Percentiles rank a stretch among this genome's conserved stretches.
Conservation (phyloP, 2,797 vertebrate genomes). For the Leptatherina wallacei region DNA sequence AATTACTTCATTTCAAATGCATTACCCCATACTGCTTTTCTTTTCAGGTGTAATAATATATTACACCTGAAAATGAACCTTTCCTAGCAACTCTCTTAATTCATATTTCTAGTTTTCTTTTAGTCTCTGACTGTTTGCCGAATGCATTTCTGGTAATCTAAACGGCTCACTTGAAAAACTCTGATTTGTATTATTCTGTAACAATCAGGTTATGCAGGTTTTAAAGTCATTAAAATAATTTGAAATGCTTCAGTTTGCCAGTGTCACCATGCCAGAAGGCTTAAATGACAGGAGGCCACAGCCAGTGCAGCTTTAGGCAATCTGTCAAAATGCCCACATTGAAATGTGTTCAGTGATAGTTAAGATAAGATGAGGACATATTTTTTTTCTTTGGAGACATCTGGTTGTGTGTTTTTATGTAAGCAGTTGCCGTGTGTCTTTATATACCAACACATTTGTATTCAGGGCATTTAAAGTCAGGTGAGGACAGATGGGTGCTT, state of each 20-base stretch:
- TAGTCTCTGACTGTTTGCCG: not conserved
- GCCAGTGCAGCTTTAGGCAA: not conserved
- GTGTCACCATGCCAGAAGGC: slow-evolving; percentile 23
- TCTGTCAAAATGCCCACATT: slow-evolving; percentile 31
- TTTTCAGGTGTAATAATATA: slow-evolving; percentile 2
- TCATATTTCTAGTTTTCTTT: no score
- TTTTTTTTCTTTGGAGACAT: not conserved
- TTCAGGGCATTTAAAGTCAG: slow-evolving; percentile 31
- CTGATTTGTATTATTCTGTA: slow-evolving; percentile 3
- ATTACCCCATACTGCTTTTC: slow-evolving; percentile 5
- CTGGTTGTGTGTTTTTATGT: not conserved
- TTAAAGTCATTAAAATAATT: slow-evolving; percentile 29
- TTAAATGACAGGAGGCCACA: slow-evolving; percentile 2
- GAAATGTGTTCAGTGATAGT: slow-evolving; percentile 21
- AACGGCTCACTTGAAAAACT: not conserved
- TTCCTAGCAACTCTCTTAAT: not conserved
- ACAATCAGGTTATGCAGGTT: slow-evolving; percentile 12
- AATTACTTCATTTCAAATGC: not conserved
- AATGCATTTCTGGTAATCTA: slow-evolving; percentile 9
- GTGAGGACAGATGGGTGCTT: slow-evolving; percentile 45
- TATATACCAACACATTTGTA: slow-evolving; percentile 32
- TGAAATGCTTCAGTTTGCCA: not conserved
- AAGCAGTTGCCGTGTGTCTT: slow-evolving; percentile 1
- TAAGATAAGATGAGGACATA: not conserved
- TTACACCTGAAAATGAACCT: not conserved